phyloP scores from a whole-genome alignment of 2,888 invertebrate genomes.

The Luperina testacea region DNA sequence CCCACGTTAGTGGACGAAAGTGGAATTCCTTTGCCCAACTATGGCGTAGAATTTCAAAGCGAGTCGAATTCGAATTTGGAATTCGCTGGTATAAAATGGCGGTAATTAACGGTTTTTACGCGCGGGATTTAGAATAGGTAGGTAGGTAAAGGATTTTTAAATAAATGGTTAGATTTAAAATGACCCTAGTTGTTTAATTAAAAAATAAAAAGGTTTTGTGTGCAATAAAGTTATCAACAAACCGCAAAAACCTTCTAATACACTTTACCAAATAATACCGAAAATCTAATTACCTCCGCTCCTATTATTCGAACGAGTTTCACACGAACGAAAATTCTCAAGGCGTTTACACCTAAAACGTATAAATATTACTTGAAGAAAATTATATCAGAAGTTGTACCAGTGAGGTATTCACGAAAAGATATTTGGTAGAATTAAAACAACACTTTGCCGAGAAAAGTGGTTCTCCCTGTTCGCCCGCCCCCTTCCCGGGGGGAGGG shows the following conservation, averaged over 20 bases:
- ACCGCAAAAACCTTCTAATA: background rate
- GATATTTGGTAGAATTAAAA: conserved; percentile 90
- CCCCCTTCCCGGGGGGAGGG: conserved; percentile 72
- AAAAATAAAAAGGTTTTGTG: background rate
- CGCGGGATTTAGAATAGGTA: conserved; percentile 12
- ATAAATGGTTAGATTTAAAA: background rate
- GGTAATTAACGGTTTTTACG: conserved; percentile 63
- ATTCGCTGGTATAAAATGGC: conserved; percentile 67
- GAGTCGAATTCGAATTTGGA: conserved; percentile 74
- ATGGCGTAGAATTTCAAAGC: conserved; percentile 76
- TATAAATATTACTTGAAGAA: conserved; percentile 86
- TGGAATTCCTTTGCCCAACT: conserved; percentile 82
- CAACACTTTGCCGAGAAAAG: conserved; percentile 89
- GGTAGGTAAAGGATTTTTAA: background rate
- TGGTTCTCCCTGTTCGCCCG: conserved; percentile 79
- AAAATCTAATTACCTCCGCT: conserved; percentile 66
- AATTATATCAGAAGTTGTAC: conserved; percentile 88
- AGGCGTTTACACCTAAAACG: conserved; percentile 83
- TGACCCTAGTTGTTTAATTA: too few species aligned
- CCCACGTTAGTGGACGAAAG: conserved; percentile 82
- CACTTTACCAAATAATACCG: conserved; percentile 38
- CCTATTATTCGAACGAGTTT: conserved; percentile 69
- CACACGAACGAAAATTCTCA: conserved; percentile 64
- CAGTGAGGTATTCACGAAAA: conserved; percentile 88
- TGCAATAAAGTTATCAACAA: background rate